Percentiles rank a stretch among this genome's conserved stretches.
phyloP scores from a whole-genome alignment of 2,113 vertebrate genomes.

The Cololabis saira region DNA sequence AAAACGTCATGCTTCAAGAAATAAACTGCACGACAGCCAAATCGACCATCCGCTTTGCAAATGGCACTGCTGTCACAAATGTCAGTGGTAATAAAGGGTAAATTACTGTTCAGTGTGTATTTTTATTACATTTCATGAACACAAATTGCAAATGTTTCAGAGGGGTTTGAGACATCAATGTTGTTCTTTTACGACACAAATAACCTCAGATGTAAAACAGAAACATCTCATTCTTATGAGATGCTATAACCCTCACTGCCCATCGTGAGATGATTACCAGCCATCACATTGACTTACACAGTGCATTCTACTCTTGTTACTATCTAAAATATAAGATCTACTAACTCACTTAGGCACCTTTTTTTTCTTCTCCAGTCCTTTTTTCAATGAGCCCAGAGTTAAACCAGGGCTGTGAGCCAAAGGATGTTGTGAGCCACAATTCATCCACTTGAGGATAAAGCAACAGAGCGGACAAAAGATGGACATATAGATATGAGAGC shows the following conservation, averaged over 20 bases:
- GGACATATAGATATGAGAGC: too few species aligned
- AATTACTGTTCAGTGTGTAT: conserved; percentile 11
- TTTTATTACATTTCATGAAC: conserved; percentile 8
- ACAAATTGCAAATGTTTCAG: background rate
- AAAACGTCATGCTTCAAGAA: conserved; percentile 68
- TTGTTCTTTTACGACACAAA: too few species aligned
- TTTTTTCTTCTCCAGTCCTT: background rate
- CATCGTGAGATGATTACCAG: background rate
- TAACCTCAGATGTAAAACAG: too few species aligned
- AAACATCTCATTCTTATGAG: too few species aligned
- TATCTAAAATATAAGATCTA: conserved; percentile 15
- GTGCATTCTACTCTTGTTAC: background rate
- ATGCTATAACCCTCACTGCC: too few species aligned
- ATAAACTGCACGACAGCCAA: conserved; percentile 36
- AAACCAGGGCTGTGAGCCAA: conserved; percentile 31
- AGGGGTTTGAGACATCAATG: background rate
- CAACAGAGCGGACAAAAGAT: conserved; percentile 33
- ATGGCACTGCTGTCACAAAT: conserved; percentile 56
- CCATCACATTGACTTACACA: background rate
- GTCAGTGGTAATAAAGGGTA: conserved; percentile 67
- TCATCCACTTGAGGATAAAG: conserved; percentile 11
- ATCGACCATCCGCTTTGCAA: conserved; percentile 41
- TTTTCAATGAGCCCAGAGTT: conserved; percentile 32
- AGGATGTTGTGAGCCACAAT: conserved; percentile 32
- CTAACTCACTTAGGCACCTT: background rate